These are phyloP conservation scores for Dipodomys ordii DNA, from an alignment of 2,113 vertebrate species.

Conservation along the genomic window DNA sequence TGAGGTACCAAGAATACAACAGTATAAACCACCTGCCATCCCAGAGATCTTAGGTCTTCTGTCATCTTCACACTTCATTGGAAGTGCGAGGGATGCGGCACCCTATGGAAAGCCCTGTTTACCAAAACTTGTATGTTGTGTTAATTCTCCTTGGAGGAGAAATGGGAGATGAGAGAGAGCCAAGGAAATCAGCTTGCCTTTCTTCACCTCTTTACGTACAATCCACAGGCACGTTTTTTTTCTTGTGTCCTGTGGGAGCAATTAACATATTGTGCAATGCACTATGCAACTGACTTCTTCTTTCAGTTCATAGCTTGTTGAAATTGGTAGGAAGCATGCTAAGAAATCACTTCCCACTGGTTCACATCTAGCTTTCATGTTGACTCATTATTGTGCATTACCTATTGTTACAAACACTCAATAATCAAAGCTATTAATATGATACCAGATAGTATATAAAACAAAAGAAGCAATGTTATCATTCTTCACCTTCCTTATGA, in stretches of 20 bases:
- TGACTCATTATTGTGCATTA: neutral
- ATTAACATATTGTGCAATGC: too few relatives aligned
- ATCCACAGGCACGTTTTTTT: neutral
- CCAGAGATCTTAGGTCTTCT: neutral
- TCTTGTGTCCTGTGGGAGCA: neutral
- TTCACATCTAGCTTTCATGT: neutral
- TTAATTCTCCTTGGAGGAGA: too few relatives aligned
- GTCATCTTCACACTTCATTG: neutral
- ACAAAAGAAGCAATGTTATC: neutral
- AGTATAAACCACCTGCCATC: neutral
- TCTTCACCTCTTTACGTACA: neutral
- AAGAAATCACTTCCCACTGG: neutral
- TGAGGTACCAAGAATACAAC: neutral
- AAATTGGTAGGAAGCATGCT: neutral
- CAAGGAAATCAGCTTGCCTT: neutral
- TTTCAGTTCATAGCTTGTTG: neutral
- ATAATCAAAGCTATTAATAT: neutral
- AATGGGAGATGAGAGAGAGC: too few relatives aligned
- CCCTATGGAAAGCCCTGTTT: too few relatives aligned
- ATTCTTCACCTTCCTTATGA: constrained; percentile 4
- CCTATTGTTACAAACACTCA: neutral
- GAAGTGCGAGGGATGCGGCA: neutral
- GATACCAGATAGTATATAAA: neutral
- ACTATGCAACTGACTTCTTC: neutral
- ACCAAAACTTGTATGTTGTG: too few relatives aligned